Conservation (phyloP, 2,888 invertebrate species). For the Hydrotaea diabolus region DNA sequence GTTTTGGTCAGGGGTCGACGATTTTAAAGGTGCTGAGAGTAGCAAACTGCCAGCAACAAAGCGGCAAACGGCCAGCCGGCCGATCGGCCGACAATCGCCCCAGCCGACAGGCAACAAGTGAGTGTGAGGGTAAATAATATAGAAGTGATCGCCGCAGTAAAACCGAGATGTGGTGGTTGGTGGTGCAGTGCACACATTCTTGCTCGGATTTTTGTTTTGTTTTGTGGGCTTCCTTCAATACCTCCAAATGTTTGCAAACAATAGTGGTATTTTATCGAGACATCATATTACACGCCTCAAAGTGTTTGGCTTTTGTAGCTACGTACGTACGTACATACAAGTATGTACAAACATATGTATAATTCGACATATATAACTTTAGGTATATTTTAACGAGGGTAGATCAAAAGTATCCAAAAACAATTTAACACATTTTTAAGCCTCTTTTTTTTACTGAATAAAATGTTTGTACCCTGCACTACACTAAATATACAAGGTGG, state of each 20-base stretch:
- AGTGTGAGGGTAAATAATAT: conserved; percentile 37
- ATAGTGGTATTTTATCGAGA: conserved; percentile 81
- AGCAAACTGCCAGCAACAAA: conserved; percentile 40
- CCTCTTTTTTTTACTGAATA: too few species aligned
- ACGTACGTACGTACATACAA: conserved; percentile 74
- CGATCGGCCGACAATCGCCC: too few species aligned
- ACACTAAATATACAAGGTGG: too few species aligned
- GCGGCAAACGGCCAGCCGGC: conserved; percentile 36
- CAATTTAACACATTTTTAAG: too few species aligned
- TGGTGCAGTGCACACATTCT: conserved; percentile 25
- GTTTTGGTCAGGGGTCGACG: conserved; percentile 66
- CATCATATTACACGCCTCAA: conserved; percentile 81
- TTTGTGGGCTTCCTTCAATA: conserved; percentile 36
- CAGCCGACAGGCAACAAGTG: conserved; percentile 39
- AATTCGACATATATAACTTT: too few species aligned
- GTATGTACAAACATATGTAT: neutral
- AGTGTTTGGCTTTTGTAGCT: conserved; percentile 73
- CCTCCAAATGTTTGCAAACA: conserved; percentile 71
- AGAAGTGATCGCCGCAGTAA: neutral
- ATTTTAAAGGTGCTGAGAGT: conserved; percentile 65
- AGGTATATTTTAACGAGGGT: too few species aligned
- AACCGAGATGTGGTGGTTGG: conserved; percentile 18
- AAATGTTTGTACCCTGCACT: too few species aligned
- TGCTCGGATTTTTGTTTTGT: conserved; percentile 9
- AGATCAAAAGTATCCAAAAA: neutral